These are phyloP conservation scores for Eupleurogrammus muticus DNA, from an alignment of 2,797 vertebrate species.

Conservation along the genomic window DNA sequence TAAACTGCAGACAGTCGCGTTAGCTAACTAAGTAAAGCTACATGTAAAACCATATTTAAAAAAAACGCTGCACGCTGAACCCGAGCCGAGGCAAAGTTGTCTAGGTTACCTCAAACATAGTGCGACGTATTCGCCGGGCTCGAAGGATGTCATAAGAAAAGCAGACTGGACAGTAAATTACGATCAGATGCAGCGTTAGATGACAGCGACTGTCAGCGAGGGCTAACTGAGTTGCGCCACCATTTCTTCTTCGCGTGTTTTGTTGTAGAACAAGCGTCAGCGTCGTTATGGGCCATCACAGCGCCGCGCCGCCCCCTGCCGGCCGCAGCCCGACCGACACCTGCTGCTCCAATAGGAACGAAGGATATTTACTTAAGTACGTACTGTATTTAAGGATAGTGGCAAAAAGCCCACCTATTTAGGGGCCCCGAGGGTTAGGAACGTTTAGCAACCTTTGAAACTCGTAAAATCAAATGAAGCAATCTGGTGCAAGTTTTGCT, in stretches of 20 bases:
- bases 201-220: slow-evolving; percentile 38
- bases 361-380: no score
- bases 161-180: background rate
- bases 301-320: no score
- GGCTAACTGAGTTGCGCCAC: slow-evolving; percentile 43
- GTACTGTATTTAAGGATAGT: no score
- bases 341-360: no score
- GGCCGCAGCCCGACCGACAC: no score
- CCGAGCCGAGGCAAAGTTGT: slow-evolving; percentile 2
- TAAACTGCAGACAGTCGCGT: no score
- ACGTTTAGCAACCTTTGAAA: no score
- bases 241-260: slow-evolving; percentile 26
- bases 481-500: no score
- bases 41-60: background rate
- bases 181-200: slow-evolving; percentile 12
- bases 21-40: slow-evolving; percentile 29
- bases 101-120: slow-evolving; percentile 71
- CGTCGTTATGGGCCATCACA: no score
- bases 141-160: slow-evolving; percentile 56
- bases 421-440: no score
- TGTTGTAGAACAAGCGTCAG: background rate
- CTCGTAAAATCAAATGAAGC: no score
- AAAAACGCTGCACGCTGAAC: slow-evolving; percentile 7
- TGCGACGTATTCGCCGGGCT: slow-evolving; percentile 26
- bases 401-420: no score